Evolutionary conservation across 2,113 vertebrate species (phyloP), one percentile per base, ranked within the genome.

Genomic region (Motacilla alba): DNA sequence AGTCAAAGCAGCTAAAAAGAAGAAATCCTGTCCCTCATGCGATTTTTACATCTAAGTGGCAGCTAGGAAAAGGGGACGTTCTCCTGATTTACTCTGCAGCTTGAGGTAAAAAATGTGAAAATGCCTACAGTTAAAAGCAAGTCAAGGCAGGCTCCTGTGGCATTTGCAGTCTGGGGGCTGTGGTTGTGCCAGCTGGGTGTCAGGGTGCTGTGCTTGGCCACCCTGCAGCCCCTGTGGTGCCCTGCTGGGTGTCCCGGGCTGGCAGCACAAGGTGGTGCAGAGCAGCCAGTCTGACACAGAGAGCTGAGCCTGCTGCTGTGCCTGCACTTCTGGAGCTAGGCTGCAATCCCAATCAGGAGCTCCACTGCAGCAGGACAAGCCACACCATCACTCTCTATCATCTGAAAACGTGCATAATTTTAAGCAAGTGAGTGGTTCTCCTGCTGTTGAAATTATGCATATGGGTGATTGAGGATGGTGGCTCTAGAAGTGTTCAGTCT

Each of bases 191-290:
- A 43, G 37, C 8, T 5, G 0, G 4, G 33, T 33, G 33, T 0
- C 0, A 69, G 27, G 8, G 35, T 52, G 55, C 9, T 1, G 0
- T 13, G 27, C 19, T 9, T 16, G 33, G 11, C 10, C 58, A 28
- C 5, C 18, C 16, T 50, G 20, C 11, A 39, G 33, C 24, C 19
- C 16, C 77, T 21, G 52, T 3, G 4, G 33, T 28, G 52, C 15
- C 26, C 46, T 6, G 2, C 62, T 46, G 37, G 43, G 37, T 47
- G 20, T 33, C 28, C 39, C 0, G 0, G 31, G 23, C 52, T 59
- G 58, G 13, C 60, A 62, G 55, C 4, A 0, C 0, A 1, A 33
- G 27, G 17, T 15, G 50, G 22, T 37, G 46, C 33, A 10, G n/a
- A 7, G 43, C 2, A 5, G 30, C 9, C 9, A 10, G 24, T 13